phyloP scores from a whole-genome alignment of 2,888 invertebrate genomes.

The Caenorhabditis sp. region DNA sequence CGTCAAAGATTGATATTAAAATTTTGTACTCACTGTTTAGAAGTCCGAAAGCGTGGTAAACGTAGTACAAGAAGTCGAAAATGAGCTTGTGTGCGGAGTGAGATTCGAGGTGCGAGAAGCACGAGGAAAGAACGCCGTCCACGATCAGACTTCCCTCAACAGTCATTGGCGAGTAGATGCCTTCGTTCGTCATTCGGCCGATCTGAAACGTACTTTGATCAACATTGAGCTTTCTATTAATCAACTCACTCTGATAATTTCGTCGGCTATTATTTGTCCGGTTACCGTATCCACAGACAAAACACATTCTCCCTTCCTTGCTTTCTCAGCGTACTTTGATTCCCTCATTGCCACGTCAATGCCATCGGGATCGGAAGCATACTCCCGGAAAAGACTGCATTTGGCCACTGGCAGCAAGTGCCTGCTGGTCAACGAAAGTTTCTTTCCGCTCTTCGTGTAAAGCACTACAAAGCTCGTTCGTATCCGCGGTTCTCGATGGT shows the following conservation, averaged over 20 bases:
- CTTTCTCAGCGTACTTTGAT: constrained; percentile 60
- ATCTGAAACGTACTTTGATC: constrained; percentile 59
- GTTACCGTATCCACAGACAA: constrained; percentile 59
- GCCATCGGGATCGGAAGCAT: constrained; percentile 40
- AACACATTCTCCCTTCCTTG: constrained; percentile 73
- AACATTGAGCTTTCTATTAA: too few species aligned
- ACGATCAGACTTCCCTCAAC: constrained; percentile 76
- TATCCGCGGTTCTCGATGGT: constrained; percentile 74
- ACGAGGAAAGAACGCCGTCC: constrained; percentile 75
- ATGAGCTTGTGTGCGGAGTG: constrained; percentile 76
- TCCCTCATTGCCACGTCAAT: constrained; percentile 55
- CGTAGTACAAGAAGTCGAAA: constrained; percentile 71
- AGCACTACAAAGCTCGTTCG: constrained; percentile 69
- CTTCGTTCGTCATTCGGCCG: constrained; percentile 68
- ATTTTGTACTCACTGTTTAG: constrained; percentile 40
- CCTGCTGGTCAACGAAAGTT: constrained; percentile 70
- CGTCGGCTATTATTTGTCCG: constrained; percentile 65
- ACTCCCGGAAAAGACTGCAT: constrained; percentile 47
- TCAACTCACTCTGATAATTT: constrained; percentile 67
- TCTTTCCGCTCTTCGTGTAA: constrained; percentile 71
- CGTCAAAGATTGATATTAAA: too few species aligned
- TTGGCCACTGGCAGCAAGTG: constrained; percentile 75
- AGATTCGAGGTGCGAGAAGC: constrained; percentile 77
- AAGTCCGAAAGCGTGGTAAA: constrained; percentile 71
- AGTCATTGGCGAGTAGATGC: constrained; percentile 79